phyloP scores from a whole-genome alignment of 2,113 vertebrate species.

The Thamnaconus septentrionalis region DNA sequence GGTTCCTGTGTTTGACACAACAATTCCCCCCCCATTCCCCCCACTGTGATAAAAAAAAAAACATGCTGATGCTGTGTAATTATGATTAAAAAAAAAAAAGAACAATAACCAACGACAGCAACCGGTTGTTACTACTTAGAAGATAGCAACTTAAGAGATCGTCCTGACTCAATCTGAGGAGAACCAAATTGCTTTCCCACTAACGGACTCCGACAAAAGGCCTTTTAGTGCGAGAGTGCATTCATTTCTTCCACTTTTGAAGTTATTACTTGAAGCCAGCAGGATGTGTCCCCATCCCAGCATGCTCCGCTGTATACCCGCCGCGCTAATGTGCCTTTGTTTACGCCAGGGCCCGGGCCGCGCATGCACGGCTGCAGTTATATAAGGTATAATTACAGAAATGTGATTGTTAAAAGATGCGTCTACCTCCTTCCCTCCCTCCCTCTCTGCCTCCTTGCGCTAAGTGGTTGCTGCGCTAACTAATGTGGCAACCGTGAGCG shows the following conservation, averaged over 20 bases:
- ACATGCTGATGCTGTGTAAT: background rate
- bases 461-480: constrained; percentile 18
- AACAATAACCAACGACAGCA: too few species aligned
- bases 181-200: too few species aligned
- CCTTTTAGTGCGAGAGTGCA: background rate
- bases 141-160: too few species aligned
- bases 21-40: background rate
- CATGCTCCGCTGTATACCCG: background rate
- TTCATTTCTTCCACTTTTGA: background rate
- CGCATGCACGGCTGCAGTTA: constrained; percentile 15
- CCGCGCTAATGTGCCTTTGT: constrained; percentile 9
- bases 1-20: background rate
- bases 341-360: constrained; percentile 3
- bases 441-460: background rate
- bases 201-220: background rate
- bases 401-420: constrained; percentile 30
- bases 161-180: too few species aligned
- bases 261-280: background rate
- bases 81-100: too few species aligned
- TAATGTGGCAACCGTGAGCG: constrained; percentile 23
- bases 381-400: constrained; percentile 39
- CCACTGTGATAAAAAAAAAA: background rate
- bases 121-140: too few species aligned
- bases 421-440: background rate
- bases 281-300: constrained; percentile 6